Evolutionary conservation across 2,113 vertebrate species (phyloP), one percentile per base, ranked within the genome.

Genomic region (Pseudonaja textilis): DNA sequence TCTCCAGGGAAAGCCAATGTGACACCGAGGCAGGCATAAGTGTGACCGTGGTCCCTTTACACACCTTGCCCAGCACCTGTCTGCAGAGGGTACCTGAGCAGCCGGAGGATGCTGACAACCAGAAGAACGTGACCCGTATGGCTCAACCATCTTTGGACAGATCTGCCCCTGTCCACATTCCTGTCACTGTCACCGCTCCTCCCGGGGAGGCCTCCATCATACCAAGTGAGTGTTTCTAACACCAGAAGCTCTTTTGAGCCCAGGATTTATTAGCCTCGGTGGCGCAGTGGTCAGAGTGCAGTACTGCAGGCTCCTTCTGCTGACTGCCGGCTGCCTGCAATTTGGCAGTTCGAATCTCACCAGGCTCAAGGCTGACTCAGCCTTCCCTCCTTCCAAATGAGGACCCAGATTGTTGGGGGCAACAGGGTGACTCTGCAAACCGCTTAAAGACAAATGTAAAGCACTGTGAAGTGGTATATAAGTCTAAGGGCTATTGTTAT

Each of bases 31-130:
- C 97, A 12, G 95, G 97, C 11, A 97, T 96, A 20, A 93, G 91
- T 0, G 56, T 92, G 59, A 96, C 93, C 0, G 59, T 90, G 14
- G 97, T 96, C 23, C 97, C 97, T 0, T 94, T 95, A 85, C 97
- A 97, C 25, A 92, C 98, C 8, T 96, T 98, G 94, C 98, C 98
- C 93, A 98, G 96, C 93, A 97, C 97, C 0, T 98, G 96, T 16
- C 97, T 97, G 7, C 97, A 97, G 94, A 98, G 98, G 96, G 97
- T 98, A 16, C 96, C 97, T 0, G 98, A 99, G 81, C 98, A 97
- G 93, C 98, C 97, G 0, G 99, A 99, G 95, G 98, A 99, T 22
- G 98, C 98, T 0, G 99, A 99, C 96, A 99, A 99, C 96, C 98
- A 99, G 97, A 98, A 97, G 90, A 99, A 99, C 0, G 98, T 99